phyloP scores from a whole-genome alignment of 2,797 vertebrate species.

The Babyrousa celebensis region DNA sequence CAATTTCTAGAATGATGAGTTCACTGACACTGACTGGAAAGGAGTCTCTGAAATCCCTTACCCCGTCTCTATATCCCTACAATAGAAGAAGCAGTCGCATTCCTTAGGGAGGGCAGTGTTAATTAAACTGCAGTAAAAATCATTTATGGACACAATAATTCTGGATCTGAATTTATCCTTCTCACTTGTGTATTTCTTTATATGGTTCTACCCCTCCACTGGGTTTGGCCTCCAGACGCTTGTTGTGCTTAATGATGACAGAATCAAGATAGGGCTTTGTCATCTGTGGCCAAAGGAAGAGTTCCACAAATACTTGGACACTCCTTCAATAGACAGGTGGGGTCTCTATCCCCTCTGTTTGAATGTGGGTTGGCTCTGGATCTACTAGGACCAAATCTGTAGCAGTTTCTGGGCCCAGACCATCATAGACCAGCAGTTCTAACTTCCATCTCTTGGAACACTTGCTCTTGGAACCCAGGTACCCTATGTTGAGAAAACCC shows the following conservation, averaged over 20 bases:
- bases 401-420: neutral
- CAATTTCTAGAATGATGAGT: neutral
- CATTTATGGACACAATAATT: neutral
- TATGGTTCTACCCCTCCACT: neutral
- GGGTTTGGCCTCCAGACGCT: neutral
- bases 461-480: neutral
- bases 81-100: neutral
- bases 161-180: neutral
- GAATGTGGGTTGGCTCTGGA: neutral
- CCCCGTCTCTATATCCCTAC: neutral
- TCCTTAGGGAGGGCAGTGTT: neutral
- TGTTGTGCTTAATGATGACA: neutral
- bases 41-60: neutral
- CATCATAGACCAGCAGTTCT: neutral
- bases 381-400: neutral
- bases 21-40: neutral
- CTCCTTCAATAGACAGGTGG: neutral
- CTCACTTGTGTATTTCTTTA: neutral
- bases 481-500: slow-evolving; percentile 8
- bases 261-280: neutral
- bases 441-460: neutral
- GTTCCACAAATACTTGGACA: neutral
- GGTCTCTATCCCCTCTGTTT: neutral
- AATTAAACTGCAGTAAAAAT: neutral
- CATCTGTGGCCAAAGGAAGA: neutral